Percentiles rank a stretch among this genome's conserved stretches.
phyloP scores from a whole-genome alignment of 2,888 invertebrate species.

The Hirtodrosophila duncani region DNA sequence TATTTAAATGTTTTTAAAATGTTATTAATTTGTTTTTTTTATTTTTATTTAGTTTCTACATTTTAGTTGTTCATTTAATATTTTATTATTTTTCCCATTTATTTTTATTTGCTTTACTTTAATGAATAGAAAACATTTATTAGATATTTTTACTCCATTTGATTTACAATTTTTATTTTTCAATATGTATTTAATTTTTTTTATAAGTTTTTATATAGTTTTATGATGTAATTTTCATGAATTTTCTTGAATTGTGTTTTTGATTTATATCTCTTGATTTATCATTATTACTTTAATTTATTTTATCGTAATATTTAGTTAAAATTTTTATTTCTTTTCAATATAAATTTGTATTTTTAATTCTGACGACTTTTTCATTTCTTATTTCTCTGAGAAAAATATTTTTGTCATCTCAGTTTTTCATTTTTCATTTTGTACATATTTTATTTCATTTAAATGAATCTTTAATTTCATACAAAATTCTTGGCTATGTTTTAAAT shows the following conservation, averaged over 20 bases:
- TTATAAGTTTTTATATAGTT: not conserved
- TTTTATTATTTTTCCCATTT: not conserved
- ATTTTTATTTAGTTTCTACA: not conserved
- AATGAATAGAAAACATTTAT: no score
- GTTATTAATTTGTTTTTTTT: not conserved
- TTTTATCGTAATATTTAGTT: not conserved
- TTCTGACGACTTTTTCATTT: slow-evolving; percentile 1
- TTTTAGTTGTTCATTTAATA: not conserved
- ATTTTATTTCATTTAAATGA: no score
- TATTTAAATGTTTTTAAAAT: not conserved
- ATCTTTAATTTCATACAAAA: no score
- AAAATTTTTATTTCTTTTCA: not conserved
- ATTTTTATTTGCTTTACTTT: not conserved
- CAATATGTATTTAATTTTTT: not conserved
- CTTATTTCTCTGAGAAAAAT: slow-evolving; percentile 4
- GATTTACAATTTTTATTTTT: not conserved
- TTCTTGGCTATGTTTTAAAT: not conserved
- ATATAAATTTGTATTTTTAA: not conserved
- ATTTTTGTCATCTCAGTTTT: no score
- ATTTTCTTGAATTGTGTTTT: not conserved
- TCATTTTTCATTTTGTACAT: no score
- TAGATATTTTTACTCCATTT: not conserved
- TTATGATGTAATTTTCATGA: not conserved
- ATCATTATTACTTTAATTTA: not conserved
- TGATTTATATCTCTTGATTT: not conserved